These are phyloP conservation scores for Garra rufa DNA, from an alignment of 2,113 vertebrate genomes.

Conservation along the genomic window DNA sequence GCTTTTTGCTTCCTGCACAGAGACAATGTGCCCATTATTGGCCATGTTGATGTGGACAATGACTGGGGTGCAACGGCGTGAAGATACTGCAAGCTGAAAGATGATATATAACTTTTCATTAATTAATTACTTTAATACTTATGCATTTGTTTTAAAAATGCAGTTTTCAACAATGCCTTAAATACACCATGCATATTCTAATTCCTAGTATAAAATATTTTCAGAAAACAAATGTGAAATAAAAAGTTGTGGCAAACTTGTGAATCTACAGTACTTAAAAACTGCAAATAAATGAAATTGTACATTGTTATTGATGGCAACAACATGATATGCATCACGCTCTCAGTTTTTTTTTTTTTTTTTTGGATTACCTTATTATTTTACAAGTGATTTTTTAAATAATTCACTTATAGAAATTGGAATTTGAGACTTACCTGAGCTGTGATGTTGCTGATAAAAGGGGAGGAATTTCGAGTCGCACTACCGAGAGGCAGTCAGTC, in stretches of 20 bases:
- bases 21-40: constrained; percentile 65
- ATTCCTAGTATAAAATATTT: neutral
- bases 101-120: neutral
- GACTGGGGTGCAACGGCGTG: neutral
- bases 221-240: neutral
- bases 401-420: neutral
- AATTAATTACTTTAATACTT: neutral
- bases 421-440: constrained; percentile 3
- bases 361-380: neutral
- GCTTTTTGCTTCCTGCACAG: constrained; percentile 60
- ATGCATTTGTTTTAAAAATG: neutral
- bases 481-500: constrained; percentile 1
- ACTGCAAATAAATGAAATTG: neutral
- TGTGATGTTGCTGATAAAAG: neutral
- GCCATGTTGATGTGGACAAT: constrained; percentile 56
- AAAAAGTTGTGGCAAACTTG: neutral
- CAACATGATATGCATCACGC: neutral
- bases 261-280: too few species aligned
- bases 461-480: neutral
- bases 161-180: neutral
- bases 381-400: neutral
- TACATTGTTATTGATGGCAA: neutral
- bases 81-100: constrained; percentile 5
- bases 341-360: neutral
- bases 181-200: neutral